Evolutionary conservation across 2,888 invertebrate genomes (phyloP).

Genomic region (Cerastis rubricosa): DNA sequence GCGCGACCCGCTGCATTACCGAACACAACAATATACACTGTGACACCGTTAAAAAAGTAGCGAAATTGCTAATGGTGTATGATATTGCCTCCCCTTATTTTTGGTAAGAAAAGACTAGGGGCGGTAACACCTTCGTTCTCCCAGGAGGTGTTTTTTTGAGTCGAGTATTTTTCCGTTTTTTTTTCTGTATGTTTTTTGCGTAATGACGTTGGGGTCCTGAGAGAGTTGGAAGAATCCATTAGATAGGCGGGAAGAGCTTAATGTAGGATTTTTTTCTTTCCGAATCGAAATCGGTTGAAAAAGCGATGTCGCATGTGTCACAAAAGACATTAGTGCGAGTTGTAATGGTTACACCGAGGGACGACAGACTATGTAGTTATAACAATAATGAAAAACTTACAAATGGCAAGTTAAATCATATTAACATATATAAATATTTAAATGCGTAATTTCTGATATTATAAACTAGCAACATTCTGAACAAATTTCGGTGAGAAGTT

Average conservation of each 20-base stretch:
- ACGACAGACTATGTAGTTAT: conserved; percentile 10
- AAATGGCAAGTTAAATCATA: conserved; percentile 32
- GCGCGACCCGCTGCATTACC: conserved; percentile 64
- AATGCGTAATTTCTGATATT: conserved; percentile 18
- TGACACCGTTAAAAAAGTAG: conserved; percentile 90
- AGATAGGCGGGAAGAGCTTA: conserved; percentile 89
- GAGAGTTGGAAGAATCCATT: conserved; percentile 90
- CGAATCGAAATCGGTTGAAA: conserved; percentile 81
- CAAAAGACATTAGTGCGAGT: conserved; percentile 80
- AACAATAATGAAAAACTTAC: conserved; percentile 23
- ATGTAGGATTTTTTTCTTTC: conserved; percentile 83
- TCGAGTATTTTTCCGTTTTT: conserved; percentile 79
- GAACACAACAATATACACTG: conserved; percentile 82
- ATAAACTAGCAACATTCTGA: conserved; percentile 26
- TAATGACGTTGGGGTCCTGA: conserved; percentile 89
- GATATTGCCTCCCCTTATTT: conserved; percentile 91
- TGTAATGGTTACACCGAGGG: conserved; percentile 78
- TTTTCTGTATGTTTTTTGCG: conserved; percentile 80
- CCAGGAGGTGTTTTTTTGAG: conserved; percentile 87
- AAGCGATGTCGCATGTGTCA: conserved; percentile 82
- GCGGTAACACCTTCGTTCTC: conserved; percentile 89
- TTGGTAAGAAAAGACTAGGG: conserved; percentile 88
- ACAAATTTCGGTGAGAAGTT: conserved; percentile 27
- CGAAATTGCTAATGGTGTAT: conserved; percentile 91
- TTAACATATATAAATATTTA: conserved; percentile 36